Conservation (phyloP, 2,888 invertebrate genomes). For the Odontocolon sp. region DNA sequence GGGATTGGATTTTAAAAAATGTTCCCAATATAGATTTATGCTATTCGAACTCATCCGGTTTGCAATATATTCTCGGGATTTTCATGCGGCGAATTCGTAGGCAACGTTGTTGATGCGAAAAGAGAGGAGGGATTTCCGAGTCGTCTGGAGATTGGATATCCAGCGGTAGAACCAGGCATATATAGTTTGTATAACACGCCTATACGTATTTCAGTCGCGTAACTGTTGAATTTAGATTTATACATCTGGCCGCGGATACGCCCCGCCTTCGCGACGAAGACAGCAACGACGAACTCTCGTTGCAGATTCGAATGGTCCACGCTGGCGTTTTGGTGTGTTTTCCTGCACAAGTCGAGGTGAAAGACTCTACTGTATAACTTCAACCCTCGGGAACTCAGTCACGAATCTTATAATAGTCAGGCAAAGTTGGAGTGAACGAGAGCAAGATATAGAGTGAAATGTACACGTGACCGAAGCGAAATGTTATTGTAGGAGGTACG, state of each 20-base stretch:
- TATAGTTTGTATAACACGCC: conserved; percentile 10
- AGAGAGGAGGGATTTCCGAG: not conserved
- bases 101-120: not conserved
- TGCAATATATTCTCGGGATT: not conserved
- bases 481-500: conserved; percentile 79
- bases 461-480: conserved; percentile 80
- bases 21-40: conserved; percentile 25
- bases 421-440: conserved; percentile 53
- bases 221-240: conserved; percentile 53
- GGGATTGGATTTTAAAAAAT: not conserved
- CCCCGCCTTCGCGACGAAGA: conserved; percentile 26
- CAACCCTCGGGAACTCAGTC: conserved; percentile 21
- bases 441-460: conserved; percentile 40
- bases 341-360: conserved; percentile 9
- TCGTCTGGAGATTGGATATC: conserved; percentile 36
- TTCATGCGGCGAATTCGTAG: conserved; percentile 21
- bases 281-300: conserved; percentile 9
- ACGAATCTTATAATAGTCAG: conserved; percentile 74
- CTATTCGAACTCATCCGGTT: conserved; percentile 51
- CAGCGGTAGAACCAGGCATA: not conserved
- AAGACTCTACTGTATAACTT: not conserved
- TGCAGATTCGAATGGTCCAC: not conserved
- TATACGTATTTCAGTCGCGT: conserved; percentile 43
- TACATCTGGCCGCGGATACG: conserved; percentile 46
- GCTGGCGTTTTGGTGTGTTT: conserved; percentile 13